Evolutionary conservation across 2,888 invertebrate genomes (phyloP).

Genomic region (Ceratothoa steindachneri): DNA sequence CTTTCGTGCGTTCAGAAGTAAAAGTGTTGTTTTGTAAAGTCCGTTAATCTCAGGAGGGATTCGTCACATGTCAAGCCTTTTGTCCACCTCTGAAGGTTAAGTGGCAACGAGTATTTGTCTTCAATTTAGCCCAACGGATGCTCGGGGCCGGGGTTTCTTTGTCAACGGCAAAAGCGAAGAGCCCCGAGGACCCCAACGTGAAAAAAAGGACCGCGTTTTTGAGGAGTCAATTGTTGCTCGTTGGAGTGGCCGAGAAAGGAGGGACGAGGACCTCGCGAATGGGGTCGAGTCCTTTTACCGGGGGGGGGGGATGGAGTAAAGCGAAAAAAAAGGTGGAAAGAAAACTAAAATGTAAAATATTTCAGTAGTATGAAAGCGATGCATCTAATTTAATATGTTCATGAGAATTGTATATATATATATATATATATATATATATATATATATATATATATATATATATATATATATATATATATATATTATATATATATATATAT

Average conservation of each 20-base stretch:
- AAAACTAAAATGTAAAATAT: too few relatives aligned
- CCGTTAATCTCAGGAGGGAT: not conserved
- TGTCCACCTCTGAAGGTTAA: not conserved
- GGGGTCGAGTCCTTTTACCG: not conserved
- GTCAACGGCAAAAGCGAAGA: not conserved
- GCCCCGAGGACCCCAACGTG: not conserved
- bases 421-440: too few relatives aligned
- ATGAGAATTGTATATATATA: too few relatives aligned
- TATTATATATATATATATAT: conserved; percentile 16
- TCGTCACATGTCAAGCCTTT: not conserved
- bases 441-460: too few relatives aligned
- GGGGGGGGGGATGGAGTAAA: too few relatives aligned
- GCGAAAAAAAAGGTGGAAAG: too few relatives aligned
- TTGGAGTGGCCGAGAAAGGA: not conserved
- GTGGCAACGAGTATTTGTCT: not conserved
- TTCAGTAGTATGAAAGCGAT: too few relatives aligned
- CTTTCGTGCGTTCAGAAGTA: not conserved
- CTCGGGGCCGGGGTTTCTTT: not conserved
- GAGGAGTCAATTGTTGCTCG: not conserved
- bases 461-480: too few relatives aligned
- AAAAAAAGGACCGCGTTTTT: too few relatives aligned
- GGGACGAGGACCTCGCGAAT: not conserved
- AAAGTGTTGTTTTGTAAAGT: conserved; percentile 10
- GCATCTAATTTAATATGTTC: too few relatives aligned
- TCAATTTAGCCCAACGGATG: not conserved